Base-by-base conservation (phyloP, 1,140 invertebrate genomes). In the Carposina sasakii region DNA sequence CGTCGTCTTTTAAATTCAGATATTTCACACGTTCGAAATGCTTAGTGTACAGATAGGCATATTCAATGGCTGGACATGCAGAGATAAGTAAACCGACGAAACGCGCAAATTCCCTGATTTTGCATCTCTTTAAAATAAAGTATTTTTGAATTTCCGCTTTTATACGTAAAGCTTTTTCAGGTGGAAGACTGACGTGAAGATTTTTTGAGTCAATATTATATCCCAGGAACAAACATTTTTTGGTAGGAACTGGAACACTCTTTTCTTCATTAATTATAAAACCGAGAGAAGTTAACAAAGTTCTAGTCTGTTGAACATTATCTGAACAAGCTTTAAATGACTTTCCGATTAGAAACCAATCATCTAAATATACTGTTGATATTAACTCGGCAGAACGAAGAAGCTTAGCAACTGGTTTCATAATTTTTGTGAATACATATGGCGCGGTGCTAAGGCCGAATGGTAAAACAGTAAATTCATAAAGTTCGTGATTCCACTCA, bases 301-400 rank as follows among this genome's bases (percentile, higher is more conserved):
- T 26, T 26, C 24, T 26, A 6, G 5, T n/a, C n/a, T 24, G 6
- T 1, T 31, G 1, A 20, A 24, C 31, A 47, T 47, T 47, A 24
- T 23, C 10, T 36, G 37, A 16, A 16, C 31, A 47, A 17, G 19
- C 10, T 13, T 44, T 37, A 24, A 3, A 24, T 16, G 15, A 10
- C 15, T 16, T 3, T 16, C 13, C 30, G 15, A 47, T 24, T 17
- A 47, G 26, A 20, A 47, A 37, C 4, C 9, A 47, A 26, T 47
- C 44, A 17, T 36, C 44, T 34, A 47, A 19, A 19, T 47, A 47
- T 5, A 47, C 19, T 2, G 34, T 37, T n/a, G 33, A 47, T 16
- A 47, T 10, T 16, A 21, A 47, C 13, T 23, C 34, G 4, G 10
- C 15, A 20, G 44, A 36, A 2, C 44, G 16, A 6, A 47, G 30